A percentile compares a stretch with the other conserved stretches of the same genome.
Conservation (phyloP, 1,140 invertebrate genomes). For the Laodelphax striatellus region DNA sequence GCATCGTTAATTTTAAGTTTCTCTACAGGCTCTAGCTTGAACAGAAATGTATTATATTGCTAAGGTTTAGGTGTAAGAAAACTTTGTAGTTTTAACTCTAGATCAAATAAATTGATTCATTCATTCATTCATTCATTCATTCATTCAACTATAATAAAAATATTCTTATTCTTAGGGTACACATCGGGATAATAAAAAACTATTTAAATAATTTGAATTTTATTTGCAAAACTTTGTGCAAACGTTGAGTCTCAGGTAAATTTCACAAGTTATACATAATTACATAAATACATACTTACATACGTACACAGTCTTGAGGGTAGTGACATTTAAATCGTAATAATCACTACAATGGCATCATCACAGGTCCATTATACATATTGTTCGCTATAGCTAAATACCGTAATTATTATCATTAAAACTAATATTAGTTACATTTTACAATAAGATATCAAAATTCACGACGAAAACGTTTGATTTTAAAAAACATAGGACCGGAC, state of each 20-base stretch:
- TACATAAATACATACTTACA: background rate
- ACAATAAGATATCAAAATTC: constrained; percentile 7
- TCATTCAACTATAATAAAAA: too few species aligned
- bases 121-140: too few species aligned
- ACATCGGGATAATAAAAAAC: constrained; percentile 1
- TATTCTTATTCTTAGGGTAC: background rate
- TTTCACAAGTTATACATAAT: constrained; percentile 15
- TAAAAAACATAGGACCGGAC: constrained; percentile 14
- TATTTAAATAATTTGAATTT: constrained; percentile 19
- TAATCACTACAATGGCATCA: constrained; percentile 22
- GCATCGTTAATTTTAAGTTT: too few species aligned
- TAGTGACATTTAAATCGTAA: constrained; percentile 15
- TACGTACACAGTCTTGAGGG: constrained; percentile 23
- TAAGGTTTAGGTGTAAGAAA: too few species aligned
- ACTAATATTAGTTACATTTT: constrained; percentile 8
- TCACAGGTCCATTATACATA: constrained; percentile 24
- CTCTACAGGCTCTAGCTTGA: too few species aligned
- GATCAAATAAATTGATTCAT: too few species aligned
- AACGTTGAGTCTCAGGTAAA: constrained; percentile 15
- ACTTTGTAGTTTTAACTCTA: too few species aligned
- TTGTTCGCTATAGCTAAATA: background rate
- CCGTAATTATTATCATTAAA: constrained; percentile 3
- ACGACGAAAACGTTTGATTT: constrained; percentile 14
- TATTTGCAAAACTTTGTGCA: constrained; percentile 22
- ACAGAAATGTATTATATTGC: too few species aligned